Conservation (phyloP, 2,888 invertebrate genomes). For the Cactoblastis cactorum region DNA sequence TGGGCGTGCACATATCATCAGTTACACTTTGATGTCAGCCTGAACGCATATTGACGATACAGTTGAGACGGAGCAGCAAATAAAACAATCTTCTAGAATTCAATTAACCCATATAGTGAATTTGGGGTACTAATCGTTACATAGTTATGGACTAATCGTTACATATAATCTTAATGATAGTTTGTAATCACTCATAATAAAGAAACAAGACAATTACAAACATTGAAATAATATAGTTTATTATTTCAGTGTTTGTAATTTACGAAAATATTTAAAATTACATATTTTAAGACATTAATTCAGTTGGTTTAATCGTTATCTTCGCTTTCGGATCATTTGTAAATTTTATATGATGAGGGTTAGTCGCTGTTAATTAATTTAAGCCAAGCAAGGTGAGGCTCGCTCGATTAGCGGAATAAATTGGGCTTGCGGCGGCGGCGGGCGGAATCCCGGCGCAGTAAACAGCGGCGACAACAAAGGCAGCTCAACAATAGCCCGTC, state of each 20-base stretch:
- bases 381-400: slow-evolving; percentile 61
- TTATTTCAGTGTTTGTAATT: too few relatives aligned
- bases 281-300: slow-evolving; percentile 26
- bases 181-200: too few relatives aligned
- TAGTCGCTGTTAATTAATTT: slow-evolving; percentile 71
- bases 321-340: slow-evolving; percentile 31
- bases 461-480: slow-evolving; percentile 71
- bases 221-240: too few relatives aligned
- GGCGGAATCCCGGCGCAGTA: slow-evolving; percentile 61
- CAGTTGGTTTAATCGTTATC: neutral
- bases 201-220: slow-evolving; percentile 35
- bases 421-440: slow-evolving; percentile 65
- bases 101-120: slow-evolving; percentile 49
- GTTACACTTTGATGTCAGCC: slow-evolving; percentile 47
- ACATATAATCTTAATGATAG: too few relatives aligned
- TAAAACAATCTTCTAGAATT: slow-evolving; percentile 33
- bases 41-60: slow-evolving; percentile 32
- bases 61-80: slow-evolving; percentile 34
- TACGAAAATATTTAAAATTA: too few relatives aligned
- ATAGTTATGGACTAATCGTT: too few relatives aligned
- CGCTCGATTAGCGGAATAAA: slow-evolving; percentile 74
- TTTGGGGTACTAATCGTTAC: too few relatives aligned
- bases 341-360: slow-evolving; percentile 50
- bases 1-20: slow-evolving; percentile 46
- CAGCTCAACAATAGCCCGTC: slow-evolving; percentile 48